These are phyloP conservation scores for Stomatorhinus ivindoensis DNA, from an alignment of 2,113 vertebrate genomes.

Conservation along the genomic window DNA sequence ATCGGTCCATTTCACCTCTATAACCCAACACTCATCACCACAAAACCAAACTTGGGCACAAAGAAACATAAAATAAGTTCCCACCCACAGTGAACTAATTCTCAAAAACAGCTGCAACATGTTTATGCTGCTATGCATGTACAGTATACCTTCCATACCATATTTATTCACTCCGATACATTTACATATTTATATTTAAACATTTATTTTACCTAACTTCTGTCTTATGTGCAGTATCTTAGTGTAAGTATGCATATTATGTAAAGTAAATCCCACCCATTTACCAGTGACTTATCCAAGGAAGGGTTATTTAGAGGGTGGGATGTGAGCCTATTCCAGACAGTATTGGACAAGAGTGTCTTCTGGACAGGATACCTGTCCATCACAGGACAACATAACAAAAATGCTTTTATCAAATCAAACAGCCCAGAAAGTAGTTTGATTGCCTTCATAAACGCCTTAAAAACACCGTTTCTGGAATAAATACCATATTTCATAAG, in stretches of 20 bases:
- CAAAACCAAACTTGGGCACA: neutral
- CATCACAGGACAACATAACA: neutral
- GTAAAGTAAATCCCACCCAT: neutral
- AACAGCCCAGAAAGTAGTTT: neutral
- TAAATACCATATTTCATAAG: neutral
- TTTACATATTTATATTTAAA: neutral
- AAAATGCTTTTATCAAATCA: neutral
- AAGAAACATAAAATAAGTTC: neutral
- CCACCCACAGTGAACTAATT: neutral
- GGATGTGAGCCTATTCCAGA: neutral
- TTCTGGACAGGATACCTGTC: neutral
- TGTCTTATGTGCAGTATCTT: neutral
- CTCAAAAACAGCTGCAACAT: neutral
- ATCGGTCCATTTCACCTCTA: neutral
- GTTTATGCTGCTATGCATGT: neutral
- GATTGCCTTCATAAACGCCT: neutral
- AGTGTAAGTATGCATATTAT: neutral
- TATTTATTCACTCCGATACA: neutral
- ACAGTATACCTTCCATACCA: neutral
- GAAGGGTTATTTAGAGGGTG: neutral
- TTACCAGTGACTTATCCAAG: neutral
- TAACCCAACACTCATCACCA: neutral
- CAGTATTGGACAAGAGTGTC: neutral
- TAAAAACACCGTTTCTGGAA: neutral
- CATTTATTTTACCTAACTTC: neutral